Evolutionary conservation across 2,113 vertebrate species (phyloP).

Genomic region (Butastur rufipennis): DNA sequence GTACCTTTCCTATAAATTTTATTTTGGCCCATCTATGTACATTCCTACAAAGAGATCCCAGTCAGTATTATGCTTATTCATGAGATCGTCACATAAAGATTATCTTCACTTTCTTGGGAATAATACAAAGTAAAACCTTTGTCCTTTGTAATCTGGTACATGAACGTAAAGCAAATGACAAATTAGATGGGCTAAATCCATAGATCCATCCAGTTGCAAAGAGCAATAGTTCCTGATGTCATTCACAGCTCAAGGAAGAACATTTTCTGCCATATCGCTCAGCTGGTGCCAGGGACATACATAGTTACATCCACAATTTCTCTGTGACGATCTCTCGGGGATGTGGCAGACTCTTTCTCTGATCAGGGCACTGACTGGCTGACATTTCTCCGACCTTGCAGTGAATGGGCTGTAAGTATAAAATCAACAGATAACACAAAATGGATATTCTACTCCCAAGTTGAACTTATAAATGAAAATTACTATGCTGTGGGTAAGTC

Average conservation of each 20-base stretch:
- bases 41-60: background rate
- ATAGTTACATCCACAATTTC: background rate
- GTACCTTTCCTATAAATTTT: background rate
- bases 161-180: background rate
- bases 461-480: background rate
- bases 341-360: background rate
- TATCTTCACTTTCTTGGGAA: background rate
- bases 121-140: background rate
- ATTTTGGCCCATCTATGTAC: background rate
- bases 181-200: background rate
- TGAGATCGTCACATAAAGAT: background rate
- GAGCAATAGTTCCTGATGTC: background rate
- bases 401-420: background rate
- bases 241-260: background rate
- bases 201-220: background rate
- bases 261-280: background rate
- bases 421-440: background rate
- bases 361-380: background rate
- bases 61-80: background rate
- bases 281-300: background rate
- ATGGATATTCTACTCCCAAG: background rate
- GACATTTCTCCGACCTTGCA: background rate
- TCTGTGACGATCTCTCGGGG: background rate
- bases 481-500: background rate
- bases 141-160: background rate